Conservation (phyloP, 2,797 vertebrate genomes). For the Agapornis canus region DNA sequence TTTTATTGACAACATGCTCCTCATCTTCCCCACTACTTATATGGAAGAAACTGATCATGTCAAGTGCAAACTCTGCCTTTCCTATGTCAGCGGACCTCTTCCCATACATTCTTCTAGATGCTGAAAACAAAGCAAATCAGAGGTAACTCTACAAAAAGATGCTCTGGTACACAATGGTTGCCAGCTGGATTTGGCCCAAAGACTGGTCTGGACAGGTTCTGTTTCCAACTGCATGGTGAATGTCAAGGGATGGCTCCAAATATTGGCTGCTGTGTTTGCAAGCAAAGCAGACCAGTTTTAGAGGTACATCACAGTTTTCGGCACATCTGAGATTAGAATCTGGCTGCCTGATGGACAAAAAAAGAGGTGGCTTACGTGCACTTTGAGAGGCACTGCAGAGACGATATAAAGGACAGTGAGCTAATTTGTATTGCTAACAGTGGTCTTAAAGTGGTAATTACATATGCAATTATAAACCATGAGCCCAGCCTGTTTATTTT, state of each 20-base stretch:
- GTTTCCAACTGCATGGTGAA: not conserved
- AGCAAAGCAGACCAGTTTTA: not conserved
- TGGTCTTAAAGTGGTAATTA: conserved; percentile 53
- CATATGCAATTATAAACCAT: conserved; percentile 28
- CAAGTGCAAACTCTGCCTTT: not conserved
- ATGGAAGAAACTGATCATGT: not conserved
- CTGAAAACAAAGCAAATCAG: not conserved
- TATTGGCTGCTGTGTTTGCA: not conserved
- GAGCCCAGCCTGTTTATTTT: conserved; percentile 37
- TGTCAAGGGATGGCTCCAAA: not conserved
- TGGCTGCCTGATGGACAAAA: not conserved
- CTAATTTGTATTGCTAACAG: conserved; percentile 42
- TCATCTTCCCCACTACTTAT: not conserved
- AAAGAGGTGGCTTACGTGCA: not conserved
- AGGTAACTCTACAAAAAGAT: not conserved
- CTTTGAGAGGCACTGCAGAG: not conserved
- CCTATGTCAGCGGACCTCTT: not conserved
- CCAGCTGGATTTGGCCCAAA: not conserved
- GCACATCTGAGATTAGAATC: not conserved
- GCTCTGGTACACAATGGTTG: not conserved
- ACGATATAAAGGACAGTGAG: conserved; percentile 17
- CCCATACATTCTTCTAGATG: not conserved
- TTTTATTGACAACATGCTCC: conserved; percentile 33
- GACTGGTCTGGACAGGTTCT: not conserved
- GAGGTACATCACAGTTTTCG: not conserved